These are phyloP conservation scores for Sandelia bainsii DNA, from an alignment of 2,797 vertebrate genomes.

Conservation along the genomic window DNA sequence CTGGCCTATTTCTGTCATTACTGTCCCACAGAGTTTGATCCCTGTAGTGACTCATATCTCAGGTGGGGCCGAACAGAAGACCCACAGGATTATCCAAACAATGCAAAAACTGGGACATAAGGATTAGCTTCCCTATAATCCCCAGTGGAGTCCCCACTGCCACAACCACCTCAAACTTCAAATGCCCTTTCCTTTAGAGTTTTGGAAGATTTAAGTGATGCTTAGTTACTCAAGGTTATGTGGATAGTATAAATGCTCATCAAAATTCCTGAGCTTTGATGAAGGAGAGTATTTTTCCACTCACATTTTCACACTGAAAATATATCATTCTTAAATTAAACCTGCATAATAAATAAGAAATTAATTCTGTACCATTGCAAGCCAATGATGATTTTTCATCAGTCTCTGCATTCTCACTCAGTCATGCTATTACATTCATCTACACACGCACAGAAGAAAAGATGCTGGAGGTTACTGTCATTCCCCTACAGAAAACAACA, in stretches of 20 bases:
- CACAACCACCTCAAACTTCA: background rate
- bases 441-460: background rate
- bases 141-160: constrained; percentile 35
- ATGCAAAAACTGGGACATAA: constrained; percentile 72
- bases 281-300: background rate
- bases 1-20: constrained; percentile 17
- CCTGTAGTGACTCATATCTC: constrained; percentile 41
- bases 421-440: constrained; percentile 24
- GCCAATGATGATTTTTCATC: background rate
- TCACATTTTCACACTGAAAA: background rate
- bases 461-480: background rate
- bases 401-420: constrained; percentile 14
- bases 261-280: background rate
- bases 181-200: constrained; percentile 4
- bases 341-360: too few species aligned
- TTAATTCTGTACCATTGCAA: background rate
- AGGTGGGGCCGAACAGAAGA: constrained; percentile 60
- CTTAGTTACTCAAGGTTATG: background rate
- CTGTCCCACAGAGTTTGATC: constrained; percentile 39
- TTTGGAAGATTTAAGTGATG: constrained; percentile 17
- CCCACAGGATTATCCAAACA: constrained; percentile 72
- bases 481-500: background rate
- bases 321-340: background rate
- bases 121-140: constrained; percentile 70
- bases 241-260: background rate